Conservation (phyloP, 2,113 vertebrate genomes). For the human (Homo sapiens) region DNA sequence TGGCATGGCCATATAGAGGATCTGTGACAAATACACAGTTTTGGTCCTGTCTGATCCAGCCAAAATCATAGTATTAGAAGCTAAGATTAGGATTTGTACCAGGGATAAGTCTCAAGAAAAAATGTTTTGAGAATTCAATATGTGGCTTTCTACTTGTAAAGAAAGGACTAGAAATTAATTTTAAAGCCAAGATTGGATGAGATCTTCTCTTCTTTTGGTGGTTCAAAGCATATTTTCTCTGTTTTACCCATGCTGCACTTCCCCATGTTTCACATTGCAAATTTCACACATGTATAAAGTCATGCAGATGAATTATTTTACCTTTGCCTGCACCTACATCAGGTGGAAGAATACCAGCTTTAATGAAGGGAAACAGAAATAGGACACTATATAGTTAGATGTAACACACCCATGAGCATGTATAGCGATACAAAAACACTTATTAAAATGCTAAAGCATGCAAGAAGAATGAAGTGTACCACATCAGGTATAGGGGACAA, state of each 20-base stretch:
- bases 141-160: slow-evolving; percentile 36
- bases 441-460: slow-evolving; percentile 79
- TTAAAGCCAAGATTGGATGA: slow-evolving; percentile 26
- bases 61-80: background rate
- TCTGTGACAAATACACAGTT: background rate
- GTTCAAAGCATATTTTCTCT: slow-evolving; percentile 62
- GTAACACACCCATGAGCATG: slow-evolving; percentile 78
- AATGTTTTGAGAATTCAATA: slow-evolving; percentile 8
- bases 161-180: background rate
- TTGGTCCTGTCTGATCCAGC: slow-evolving; percentile 26
- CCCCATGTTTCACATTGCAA: slow-evolving; percentile 82
- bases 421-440: slow-evolving; percentile 68
- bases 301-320: slow-evolving; percentile 89
- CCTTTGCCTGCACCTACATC: slow-evolving; percentile 94
- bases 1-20: background rate
- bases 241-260: slow-evolving; percentile 81
- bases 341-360: slow-evolving; percentile 91
- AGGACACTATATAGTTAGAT: slow-evolving; percentile 87
- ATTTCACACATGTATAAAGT: slow-evolving; percentile 84
- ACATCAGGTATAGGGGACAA: slow-evolving; percentile 40
- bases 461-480: slow-evolving; percentile 72
- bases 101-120: background rate
- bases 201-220: slow-evolving; percentile 25
- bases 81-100: slow-evolving; percentile 16
- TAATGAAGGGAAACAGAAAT: slow-evolving; percentile 86